phyloP scores from a whole-genome alignment of 2,888 invertebrate species.

The Stenodera caucasica region DNA sequence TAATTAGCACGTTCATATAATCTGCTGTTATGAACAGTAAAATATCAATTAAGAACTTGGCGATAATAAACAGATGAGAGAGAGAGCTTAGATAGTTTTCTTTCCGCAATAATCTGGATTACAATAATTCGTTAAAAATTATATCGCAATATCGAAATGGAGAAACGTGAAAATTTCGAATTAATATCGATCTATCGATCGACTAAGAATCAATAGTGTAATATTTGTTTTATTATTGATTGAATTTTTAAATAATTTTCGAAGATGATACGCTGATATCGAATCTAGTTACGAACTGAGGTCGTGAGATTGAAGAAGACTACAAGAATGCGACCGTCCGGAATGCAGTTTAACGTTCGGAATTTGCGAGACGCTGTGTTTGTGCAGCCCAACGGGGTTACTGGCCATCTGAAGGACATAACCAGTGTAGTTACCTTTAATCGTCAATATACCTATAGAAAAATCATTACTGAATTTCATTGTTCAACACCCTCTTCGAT shows the following conservation, averaged over 20 bases:
- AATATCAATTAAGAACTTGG: background rate
- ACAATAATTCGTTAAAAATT: too few relatives aligned
- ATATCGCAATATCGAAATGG: too few relatives aligned
- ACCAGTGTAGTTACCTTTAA: conserved; percentile 21
- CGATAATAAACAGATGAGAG: background rate
- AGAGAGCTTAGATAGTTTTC: background rate
- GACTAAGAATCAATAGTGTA: too few relatives aligned
- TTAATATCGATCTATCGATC: too few relatives aligned
- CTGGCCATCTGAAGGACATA: conserved; percentile 36
- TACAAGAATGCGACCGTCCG: conserved; percentile 37
- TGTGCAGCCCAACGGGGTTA: conserved; percentile 34
- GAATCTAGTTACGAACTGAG: conserved; percentile 24
- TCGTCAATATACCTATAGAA: background rate
- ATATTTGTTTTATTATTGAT: background rate
- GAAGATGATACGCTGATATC: background rate
- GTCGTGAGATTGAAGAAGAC: conserved; percentile 34
- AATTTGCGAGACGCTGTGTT: conserved; percentile 38
- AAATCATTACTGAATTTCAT: background rate
- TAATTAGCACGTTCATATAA: background rate
- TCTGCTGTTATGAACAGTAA: background rate
- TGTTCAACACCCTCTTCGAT: too few relatives aligned
- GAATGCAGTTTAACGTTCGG: conserved; percentile 43
- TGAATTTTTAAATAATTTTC: background rate
- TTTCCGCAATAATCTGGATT: too few relatives aligned
- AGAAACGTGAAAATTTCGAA: too few relatives aligned